These are phyloP conservation scores for Buteo buteo DNA, from an alignment of 2,113 vertebrate species.

Conservation along the genomic window DNA sequence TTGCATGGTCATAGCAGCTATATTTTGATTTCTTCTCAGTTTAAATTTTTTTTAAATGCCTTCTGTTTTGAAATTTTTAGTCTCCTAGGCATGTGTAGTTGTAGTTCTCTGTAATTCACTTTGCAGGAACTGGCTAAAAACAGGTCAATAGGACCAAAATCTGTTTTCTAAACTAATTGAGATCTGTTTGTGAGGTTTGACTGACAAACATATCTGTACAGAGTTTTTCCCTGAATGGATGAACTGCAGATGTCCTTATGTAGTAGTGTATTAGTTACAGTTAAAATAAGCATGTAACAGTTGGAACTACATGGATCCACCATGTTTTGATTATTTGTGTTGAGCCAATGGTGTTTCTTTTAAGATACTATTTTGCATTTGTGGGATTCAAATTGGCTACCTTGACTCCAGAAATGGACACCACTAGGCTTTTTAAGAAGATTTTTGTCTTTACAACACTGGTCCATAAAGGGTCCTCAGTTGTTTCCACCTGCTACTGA, in stretches of 20 bases:
- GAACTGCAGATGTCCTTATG: not conserved
- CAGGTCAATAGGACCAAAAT: not conserved
- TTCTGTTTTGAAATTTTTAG: not conserved
- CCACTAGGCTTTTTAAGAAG: not conserved
- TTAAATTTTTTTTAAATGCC: not conserved
- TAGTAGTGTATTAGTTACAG: not conserved
- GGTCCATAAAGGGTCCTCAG: not conserved
- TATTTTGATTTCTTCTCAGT: not conserved
- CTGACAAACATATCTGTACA: not conserved
- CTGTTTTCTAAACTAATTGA: not conserved
- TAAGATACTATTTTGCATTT: not conserved
- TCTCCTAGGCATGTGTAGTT: not conserved
- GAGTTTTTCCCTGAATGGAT: not conserved
- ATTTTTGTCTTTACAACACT: not conserved
- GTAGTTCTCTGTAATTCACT: not conserved
- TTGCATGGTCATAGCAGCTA: not conserved
- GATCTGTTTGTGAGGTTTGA: not conserved
- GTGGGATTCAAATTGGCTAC: not conserved
- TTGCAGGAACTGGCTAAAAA: not conserved
- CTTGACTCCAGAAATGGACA: not conserved
- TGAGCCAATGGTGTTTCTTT: not conserved
- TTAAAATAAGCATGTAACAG: not conserved
- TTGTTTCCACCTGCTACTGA: not conserved
- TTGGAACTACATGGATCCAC: not conserved
- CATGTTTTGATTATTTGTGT: not conserved